phyloP scores from a whole-genome alignment of 2,113 vertebrate species.

The Herpailurus yagouaroundi region DNA sequence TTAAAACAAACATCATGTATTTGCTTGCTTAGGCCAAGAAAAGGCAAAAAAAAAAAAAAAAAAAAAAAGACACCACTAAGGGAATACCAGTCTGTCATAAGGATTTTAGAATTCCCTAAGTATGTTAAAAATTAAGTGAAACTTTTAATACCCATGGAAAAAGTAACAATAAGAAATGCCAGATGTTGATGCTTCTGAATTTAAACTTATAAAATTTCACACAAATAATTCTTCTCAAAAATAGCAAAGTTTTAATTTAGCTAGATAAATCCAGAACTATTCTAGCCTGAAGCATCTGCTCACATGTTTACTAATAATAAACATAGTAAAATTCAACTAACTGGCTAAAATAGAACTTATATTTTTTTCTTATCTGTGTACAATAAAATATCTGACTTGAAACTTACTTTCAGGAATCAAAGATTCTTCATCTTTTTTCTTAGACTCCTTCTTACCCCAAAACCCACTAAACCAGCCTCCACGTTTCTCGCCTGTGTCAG shows the following conservation, averaged over 20 bases:
- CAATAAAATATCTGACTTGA: not conserved
- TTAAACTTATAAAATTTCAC: constrained; percentile 27
- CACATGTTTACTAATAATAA: not conserved
- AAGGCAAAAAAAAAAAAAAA: not conserved
- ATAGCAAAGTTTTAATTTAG: constrained; percentile 29
- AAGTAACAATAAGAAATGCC: not conserved
- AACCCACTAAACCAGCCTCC: constrained; percentile 94
- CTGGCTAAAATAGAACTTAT: not conserved
- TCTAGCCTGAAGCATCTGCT: not conserved
- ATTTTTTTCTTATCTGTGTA: not conserved
- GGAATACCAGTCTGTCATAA: not conserved
- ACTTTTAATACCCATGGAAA: not conserved
- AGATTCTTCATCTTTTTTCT: constrained; percentile 91
- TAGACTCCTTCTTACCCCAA: constrained; percentile 91
- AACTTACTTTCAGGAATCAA: constrained; percentile 89
- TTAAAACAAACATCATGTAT: not conserved
- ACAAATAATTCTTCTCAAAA: constrained; percentile 32
- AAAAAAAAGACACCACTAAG: not conserved
- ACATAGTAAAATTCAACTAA: not conserved
- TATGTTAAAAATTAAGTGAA: constrained; percentile 30
- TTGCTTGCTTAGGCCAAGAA: constrained; percentile 10
- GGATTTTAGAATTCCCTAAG: not conserved
- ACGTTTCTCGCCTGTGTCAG: constrained; percentile 87
- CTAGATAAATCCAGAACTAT: not conserved
- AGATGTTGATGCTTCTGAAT: not conserved